Evolutionary conservation across 2,888 invertebrate species (phyloP).

Genomic region (Cepaea hortensis): DNA sequence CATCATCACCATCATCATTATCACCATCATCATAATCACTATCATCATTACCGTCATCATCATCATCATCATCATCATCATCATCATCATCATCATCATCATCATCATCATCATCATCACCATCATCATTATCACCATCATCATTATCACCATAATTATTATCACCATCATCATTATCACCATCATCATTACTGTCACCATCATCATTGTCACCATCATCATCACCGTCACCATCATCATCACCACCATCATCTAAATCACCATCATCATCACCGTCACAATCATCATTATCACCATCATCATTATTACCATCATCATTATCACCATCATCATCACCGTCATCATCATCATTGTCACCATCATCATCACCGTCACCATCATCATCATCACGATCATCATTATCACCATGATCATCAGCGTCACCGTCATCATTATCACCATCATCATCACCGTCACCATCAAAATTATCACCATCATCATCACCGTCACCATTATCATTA

Average conservation of each 20-base stretch:
- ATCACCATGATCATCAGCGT: too few relatives aligned
- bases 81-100: not conserved
- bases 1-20: not conserved
- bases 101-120: not conserved
- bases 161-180: not conserved
- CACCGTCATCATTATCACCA: not conserved
- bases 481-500: not conserved
- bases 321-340: too few relatives aligned
- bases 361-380: too few relatives aligned
- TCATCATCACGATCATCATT: too few relatives aligned
- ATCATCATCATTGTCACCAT: too few relatives aligned
- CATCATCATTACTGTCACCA: not conserved
- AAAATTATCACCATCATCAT: not conserved
- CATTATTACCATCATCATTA: too few relatives aligned
- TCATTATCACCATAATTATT: not conserved
- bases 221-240: too few relatives aligned
- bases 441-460: not conserved
- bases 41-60: not conserved
- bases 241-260: too few relatives aligned
- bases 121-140: conserved; percentile 18
- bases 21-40: not conserved
- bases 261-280: too few relatives aligned
- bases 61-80: not conserved
- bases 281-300: too few relatives aligned
- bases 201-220: too few relatives aligned